These are phyloP conservation scores for Varanus komodoensis DNA, from an alignment of 2,113 vertebrate species.

Conservation along the genomic window DNA sequence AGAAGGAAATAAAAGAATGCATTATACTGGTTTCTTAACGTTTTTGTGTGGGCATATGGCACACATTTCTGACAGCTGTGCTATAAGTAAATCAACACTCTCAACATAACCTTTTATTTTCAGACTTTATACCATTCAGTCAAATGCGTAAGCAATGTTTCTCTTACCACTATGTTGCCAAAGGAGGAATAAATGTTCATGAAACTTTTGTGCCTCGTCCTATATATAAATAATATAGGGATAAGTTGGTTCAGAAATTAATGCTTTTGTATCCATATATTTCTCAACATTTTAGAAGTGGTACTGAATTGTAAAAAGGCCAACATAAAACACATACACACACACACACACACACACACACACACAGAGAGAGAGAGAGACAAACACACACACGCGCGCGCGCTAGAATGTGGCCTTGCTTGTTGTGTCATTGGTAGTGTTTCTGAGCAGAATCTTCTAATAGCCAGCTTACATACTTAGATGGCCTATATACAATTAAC, in stretches of 20 bases:
- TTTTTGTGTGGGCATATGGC: slow-evolving; percentile 26
- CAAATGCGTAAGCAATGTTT: slow-evolving; percentile 17
- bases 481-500: neutral
- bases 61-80: slow-evolving; percentile 25
- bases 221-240: slow-evolving; percentile 30
- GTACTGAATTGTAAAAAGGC: slow-evolving; percentile 21
- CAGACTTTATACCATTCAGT: slow-evolving; percentile 33
- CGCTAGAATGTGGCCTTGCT: neutral
- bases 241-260: slow-evolving; percentile 29
- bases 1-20: slow-evolving; percentile 16
- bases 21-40: slow-evolving; percentile 43
- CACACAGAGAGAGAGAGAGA: too few relatives aligned
- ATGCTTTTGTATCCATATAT: slow-evolving; percentile 1
- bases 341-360: too few relatives aligned
- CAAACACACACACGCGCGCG: too few relatives aligned
- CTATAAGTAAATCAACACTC: slow-evolving; percentile 35
- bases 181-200: neutral
- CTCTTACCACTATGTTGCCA: slow-evolving; percentile 48
- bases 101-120: slow-evolving; percentile 40
- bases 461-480: neutral
- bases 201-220: slow-evolving; percentile 50
- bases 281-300: slow-evolving; percentile 1
- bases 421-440: neutral
- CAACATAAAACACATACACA: neutral
- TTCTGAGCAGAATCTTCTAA: slow-evolving; percentile 17